phyloP scores from a whole-genome alignment of 2,797 vertebrate species.

The Amniataba percoides region DNA sequence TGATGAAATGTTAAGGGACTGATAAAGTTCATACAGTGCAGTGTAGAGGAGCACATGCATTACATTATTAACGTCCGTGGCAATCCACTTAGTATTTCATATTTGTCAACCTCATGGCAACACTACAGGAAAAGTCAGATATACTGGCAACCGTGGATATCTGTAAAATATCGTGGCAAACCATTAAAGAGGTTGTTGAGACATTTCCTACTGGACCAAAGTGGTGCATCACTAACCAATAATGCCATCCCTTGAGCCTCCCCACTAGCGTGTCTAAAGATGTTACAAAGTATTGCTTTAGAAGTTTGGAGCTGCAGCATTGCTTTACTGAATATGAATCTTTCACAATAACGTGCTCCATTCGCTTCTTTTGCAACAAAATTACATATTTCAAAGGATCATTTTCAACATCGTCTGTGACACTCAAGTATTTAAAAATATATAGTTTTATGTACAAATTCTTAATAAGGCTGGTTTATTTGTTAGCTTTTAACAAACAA shows the following conservation, averaged over 20 bases:
- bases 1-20: not conserved
- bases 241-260: slow-evolving; percentile 3
- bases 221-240: not conserved
- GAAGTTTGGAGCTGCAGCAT: not conserved
- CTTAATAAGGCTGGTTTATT: not conserved
- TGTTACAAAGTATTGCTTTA: not conserved
- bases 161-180: not conserved
- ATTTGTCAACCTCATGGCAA: not conserved
- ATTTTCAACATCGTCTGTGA: not conserved
- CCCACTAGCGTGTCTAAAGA: not conserved
- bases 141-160: not conserved
- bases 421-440: not conserved
- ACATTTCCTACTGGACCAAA: slow-evolving; percentile 3
- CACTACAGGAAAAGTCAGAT: not conserved
- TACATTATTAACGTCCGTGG: too few species aligned
- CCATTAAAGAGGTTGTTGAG: not conserved
- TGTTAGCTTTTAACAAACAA: not conserved
- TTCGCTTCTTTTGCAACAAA: not conserved
- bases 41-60: not conserved
- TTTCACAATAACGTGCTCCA: not conserved
- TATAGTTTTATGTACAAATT: not conserved
- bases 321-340: not conserved
- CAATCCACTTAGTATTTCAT: not conserved
- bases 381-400: not conserved
- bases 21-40: not conserved